Percentiles rank a stretch among this genome's conserved stretches.
Conservation (phyloP, 2,797 vertebrate genomes). For the Arrhamphus sclerolepis region DNA sequence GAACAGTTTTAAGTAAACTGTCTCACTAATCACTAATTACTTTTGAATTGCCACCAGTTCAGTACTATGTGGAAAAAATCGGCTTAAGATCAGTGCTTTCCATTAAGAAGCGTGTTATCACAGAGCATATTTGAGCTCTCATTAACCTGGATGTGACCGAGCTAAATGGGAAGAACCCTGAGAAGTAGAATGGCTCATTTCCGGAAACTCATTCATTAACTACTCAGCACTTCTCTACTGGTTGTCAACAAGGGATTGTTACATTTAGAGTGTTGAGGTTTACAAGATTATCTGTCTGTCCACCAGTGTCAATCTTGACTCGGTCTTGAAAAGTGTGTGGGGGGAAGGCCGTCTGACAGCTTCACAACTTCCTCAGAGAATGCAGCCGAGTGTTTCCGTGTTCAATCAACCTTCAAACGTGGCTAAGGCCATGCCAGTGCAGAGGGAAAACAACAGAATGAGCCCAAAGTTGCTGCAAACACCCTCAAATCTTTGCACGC, state of each 20-base stretch:
- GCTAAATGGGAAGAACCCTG: slow-evolving; percentile 18
- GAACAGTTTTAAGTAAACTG: too few relatives aligned
- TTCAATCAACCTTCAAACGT: slow-evolving; percentile 84
- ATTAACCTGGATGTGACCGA: slow-evolving; percentile 49
- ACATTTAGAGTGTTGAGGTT: slow-evolving; percentile 48
- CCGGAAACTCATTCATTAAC: slow-evolving; percentile 41
- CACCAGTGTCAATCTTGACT: slow-evolving; percentile 41
- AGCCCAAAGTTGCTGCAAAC: slow-evolving; percentile 62
- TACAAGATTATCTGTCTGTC: slow-evolving; percentile 57
- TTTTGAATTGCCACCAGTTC: too few relatives aligned
- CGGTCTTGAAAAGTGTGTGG: slow-evolving; percentile 1
- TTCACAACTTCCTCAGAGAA: slow-evolving; percentile 71
- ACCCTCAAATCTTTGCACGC: slow-evolving; percentile 37
- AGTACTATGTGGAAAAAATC: too few relatives aligned
- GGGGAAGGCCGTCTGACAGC: slow-evolving; percentile 48
- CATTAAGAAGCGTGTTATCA: slow-evolving; percentile 17
- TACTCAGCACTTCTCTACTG: slow-evolving; percentile 47
- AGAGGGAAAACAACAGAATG: slow-evolving; percentile 68
- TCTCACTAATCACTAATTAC: too few relatives aligned
- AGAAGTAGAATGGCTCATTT: slow-evolving; percentile 35
- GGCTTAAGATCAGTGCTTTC: neutral
- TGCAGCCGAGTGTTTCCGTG: slow-evolving; percentile 73
- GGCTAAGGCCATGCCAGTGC: slow-evolving; percentile 58
- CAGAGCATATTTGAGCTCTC: slow-evolving; percentile 20
- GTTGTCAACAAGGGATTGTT: slow-evolving; percentile 56